A percentile compares a stretch with the other conserved stretches of the same genome.
Conservation (phyloP, 1,140 invertebrate species). For the Periplaneta americana region DNA sequence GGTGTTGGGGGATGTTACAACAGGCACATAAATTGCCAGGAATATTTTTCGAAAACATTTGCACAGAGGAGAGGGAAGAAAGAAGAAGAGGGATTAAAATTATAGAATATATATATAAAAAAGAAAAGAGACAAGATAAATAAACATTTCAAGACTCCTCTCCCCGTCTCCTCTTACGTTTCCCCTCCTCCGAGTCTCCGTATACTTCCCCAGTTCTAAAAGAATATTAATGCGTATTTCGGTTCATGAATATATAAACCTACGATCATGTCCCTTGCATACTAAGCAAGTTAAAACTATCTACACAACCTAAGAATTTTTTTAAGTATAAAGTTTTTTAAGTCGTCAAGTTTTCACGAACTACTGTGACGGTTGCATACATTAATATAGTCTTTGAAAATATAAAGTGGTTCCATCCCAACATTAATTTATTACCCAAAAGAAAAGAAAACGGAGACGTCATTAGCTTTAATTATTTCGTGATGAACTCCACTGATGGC, state of each 20-base stretch:
- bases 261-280: not conserved
- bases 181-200: not conserved
- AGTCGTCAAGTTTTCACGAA: not conserved
- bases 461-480: not conserved
- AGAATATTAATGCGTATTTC: conserved; percentile 11
- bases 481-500: not conserved
- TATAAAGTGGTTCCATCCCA: not conserved
- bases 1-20: not conserved
- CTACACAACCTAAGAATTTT: not conserved
- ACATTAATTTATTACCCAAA: not conserved
- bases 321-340: not conserved
- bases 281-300: not conserved
- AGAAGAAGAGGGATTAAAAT: not conserved
- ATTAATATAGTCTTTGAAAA: not conserved
- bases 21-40: not conserved
- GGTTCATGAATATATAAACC: conserved; percentile 7
- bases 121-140: not conserved
- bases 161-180: not conserved
- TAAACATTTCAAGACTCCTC: not conserved
- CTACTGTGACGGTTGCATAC: not conserved
- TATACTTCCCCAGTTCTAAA: not conserved
- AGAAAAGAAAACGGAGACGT: too few relatives aligned
- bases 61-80: not conserved
- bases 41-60: not conserved
- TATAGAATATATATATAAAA: not conserved